These are phyloP conservation scores for Agrotis ipsilon DNA, from an alignment of 2,888 invertebrate genomes.

Conservation along the genomic window DNA sequence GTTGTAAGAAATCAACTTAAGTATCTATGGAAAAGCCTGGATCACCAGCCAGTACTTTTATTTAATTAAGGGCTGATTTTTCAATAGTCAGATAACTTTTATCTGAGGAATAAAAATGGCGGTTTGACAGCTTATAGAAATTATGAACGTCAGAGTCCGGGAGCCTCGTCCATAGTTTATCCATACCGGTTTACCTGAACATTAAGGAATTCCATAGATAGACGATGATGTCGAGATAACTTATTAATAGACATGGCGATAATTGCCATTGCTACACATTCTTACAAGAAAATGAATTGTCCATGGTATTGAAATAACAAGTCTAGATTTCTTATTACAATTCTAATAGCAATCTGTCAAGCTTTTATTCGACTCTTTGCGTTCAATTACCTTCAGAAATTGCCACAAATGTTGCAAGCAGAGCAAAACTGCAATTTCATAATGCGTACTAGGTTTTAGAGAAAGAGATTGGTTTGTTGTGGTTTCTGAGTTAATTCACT, in stretches of 20 bases:
- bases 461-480: conserved; percentile 40
- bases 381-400: conserved; percentile 47
- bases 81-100: too few relatives aligned
- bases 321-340: conserved; percentile 18
- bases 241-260: neutral
- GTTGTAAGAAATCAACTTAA: neutral
- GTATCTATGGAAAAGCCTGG: too few relatives aligned
- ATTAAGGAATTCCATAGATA: too few relatives aligned
- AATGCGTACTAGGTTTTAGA: conserved; percentile 34
- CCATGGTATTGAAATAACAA: neutral
- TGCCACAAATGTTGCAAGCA: conserved; percentile 61
- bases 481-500: conserved; percentile 17
- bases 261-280: neutral
- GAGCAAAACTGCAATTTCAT: conserved; percentile 60
- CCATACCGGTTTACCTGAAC: too few relatives aligned
- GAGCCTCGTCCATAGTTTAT: too few relatives aligned
- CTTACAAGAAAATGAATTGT: neutral
- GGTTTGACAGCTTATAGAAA: too few relatives aligned
- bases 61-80: too few relatives aligned
- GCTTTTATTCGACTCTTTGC: conserved; percentile 35
- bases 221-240: neutral
- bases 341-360: conserved; percentile 22
- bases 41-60: too few relatives aligned
- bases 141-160: too few relatives aligned
- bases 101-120: too few relatives aligned